Percentiles rank a stretch among this genome's conserved stretches.
phyloP scores from a whole-genome alignment of 2,113 vertebrate species.

The Ramphastos sulfuratus region DNA sequence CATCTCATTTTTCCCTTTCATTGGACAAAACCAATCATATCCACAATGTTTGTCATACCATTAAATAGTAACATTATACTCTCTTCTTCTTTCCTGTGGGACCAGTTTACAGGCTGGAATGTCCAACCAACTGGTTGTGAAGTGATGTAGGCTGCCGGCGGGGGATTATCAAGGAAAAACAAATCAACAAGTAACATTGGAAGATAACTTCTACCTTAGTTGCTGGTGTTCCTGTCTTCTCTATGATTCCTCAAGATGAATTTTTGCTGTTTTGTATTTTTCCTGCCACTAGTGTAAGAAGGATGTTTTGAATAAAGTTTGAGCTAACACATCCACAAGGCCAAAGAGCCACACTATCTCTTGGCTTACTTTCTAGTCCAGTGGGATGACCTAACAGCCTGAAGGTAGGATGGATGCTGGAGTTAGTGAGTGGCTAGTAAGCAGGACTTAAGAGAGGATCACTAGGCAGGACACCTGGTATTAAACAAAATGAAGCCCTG shows the following conservation, averaged over 20 bases:
- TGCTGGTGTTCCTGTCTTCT: not conserved
- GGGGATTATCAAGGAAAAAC: not conserved
- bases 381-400: not conserved
- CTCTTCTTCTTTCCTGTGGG: not conserved
- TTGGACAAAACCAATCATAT: not conserved
- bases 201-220: not conserved
- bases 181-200: not conserved
- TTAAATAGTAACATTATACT: not conserved
- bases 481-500: conserved; percentile 36
- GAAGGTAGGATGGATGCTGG: not conserved
- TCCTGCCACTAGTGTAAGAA: not conserved
- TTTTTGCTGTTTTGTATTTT: not conserved
- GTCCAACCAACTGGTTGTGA: not conserved
- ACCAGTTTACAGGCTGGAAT: not conserved
- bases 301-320: not conserved
- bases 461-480: conserved; percentile 69
- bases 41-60: not conserved
- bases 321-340: not conserved
- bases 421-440: conserved; percentile 11
- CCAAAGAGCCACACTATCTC: not conserved
- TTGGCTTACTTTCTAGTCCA: not conserved
- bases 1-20: not conserved
- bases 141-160: not conserved
- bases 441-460: conserved; percentile 44
- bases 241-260: not conserved